Conservation (phyloP, 2,888 invertebrate genomes). For the Aradus depressus region DNA sequence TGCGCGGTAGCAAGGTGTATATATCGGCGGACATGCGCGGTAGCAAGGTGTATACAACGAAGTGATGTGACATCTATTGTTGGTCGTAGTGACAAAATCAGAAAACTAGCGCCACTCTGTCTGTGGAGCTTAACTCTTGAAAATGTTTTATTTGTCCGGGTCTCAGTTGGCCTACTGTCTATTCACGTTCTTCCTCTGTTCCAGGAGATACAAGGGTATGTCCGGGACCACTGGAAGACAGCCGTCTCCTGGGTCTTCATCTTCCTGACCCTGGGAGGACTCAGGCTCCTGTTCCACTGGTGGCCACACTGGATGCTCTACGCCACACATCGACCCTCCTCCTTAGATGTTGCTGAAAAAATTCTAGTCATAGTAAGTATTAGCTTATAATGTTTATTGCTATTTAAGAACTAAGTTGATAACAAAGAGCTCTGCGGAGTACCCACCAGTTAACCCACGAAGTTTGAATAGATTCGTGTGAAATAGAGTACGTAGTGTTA, state of each 20-base stretch:
- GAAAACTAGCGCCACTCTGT: too few relatives aligned
- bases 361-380: slow-evolving; percentile 59
- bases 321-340: slow-evolving; percentile 58
- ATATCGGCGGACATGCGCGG: too few relatives aligned
- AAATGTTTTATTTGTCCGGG: too few relatives aligned
- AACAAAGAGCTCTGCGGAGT: background rate
- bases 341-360: slow-evolving; percentile 61
- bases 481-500: too few relatives aligned
- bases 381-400: slow-evolving; percentile 11
- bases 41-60: too few relatives aligned
- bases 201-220: slow-evolving; percentile 29
- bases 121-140: too few relatives aligned
- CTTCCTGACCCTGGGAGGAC: slow-evolving; percentile 56
- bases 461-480: background rate
- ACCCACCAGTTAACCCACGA: background rate
- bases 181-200: slow-evolving; percentile 11
- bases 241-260: slow-evolving; percentile 51
- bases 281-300: slow-evolving; percentile 83
- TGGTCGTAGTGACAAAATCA: too few relatives aligned
- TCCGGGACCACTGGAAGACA: slow-evolving; percentile 23
- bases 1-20: too few relatives aligned
- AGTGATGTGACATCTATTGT: too few relatives aligned
- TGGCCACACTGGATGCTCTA: slow-evolving; percentile 66
- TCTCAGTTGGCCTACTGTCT: too few relatives aligned
- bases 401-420: too few relatives aligned